These are phyloP conservation scores for Phaethon lepturus DNA, from an alignment of 2,113 vertebrate species.

Conservation along the genomic window DNA sequence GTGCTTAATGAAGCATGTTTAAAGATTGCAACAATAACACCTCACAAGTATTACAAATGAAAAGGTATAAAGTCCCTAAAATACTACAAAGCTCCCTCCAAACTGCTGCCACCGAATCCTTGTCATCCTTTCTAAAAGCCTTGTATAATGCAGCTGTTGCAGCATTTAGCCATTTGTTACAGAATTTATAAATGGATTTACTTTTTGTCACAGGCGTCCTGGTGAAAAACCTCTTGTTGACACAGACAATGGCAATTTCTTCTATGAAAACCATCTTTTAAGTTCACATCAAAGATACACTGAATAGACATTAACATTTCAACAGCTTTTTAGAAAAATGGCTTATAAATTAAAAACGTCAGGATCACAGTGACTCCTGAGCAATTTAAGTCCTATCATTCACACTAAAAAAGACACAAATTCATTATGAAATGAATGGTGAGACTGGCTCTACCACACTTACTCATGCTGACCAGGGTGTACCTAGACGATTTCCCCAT, in stretches of 20 bases:
- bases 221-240: not conserved
- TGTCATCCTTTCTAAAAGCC: not conserved
- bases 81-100: not conserved
- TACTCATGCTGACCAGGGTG: conserved; percentile 1
- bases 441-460: not conserved
- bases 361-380: not conserved
- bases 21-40: not conserved
- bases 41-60: not conserved
- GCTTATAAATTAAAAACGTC: not conserved
- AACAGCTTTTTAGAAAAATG: not conserved
- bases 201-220: too few relatives aligned
- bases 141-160: not conserved
- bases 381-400: not conserved
- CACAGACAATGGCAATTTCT: not conserved
- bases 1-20: not conserved
- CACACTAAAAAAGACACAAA: not conserved
- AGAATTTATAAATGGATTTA: conserved; percentile 4
- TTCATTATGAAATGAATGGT: not conserved
- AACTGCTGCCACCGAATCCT: not conserved
- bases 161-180: not conserved
- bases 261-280: not conserved
- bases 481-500: not conserved
- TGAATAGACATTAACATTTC: not conserved
- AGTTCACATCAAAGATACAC: not conserved
- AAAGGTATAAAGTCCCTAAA: not conserved